Evolutionary conservation across 2,888 invertebrate species (phyloP).

Genomic region (Gandaritis pyraliata): DNA sequence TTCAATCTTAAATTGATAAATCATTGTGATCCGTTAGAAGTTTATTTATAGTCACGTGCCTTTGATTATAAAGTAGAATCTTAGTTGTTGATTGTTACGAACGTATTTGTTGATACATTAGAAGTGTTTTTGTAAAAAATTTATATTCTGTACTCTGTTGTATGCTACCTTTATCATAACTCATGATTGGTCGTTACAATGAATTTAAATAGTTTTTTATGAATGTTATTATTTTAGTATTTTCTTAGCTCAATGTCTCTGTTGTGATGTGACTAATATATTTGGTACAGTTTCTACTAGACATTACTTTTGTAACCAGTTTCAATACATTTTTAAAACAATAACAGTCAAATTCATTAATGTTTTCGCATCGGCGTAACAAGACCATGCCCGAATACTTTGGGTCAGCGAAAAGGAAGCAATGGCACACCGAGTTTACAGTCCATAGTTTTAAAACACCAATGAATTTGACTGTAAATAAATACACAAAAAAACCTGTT

Average conservation of each 20-base stretch:
- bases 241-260: constrained; percentile 66
- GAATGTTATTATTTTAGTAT: constrained; percentile 20
- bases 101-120: constrained; percentile 40
- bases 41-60: constrained; percentile 63
- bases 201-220: neutral
- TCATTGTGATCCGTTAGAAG: constrained; percentile 41
- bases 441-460: neutral
- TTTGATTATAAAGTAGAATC: constrained; percentile 46
- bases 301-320: constrained; percentile 34
- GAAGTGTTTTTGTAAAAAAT: constrained; percentile 19
- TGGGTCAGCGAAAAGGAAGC: no score
- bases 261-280: constrained; percentile 59
- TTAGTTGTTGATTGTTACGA: constrained; percentile 56
- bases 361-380: neutral
- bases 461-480: neutral
- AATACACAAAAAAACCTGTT: neutral
- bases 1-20: constrained; percentile 14
- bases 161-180: constrained; percentile 17
- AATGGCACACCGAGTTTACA: no score
- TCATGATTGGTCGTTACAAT: neutral
- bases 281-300: constrained; percentile 51
- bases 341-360: constrained; percentile 8
- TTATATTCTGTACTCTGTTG: constrained; percentile 28
- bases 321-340: constrained; percentile 17
- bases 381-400: no score